A percentile compares a stretch with the other conserved stretches of the same genome.
These are phyloP conservation scores for Sinonovacula constricta DNA, from an alignment of 1,140 invertebrate genomes.

Conservation along the genomic window DNA sequence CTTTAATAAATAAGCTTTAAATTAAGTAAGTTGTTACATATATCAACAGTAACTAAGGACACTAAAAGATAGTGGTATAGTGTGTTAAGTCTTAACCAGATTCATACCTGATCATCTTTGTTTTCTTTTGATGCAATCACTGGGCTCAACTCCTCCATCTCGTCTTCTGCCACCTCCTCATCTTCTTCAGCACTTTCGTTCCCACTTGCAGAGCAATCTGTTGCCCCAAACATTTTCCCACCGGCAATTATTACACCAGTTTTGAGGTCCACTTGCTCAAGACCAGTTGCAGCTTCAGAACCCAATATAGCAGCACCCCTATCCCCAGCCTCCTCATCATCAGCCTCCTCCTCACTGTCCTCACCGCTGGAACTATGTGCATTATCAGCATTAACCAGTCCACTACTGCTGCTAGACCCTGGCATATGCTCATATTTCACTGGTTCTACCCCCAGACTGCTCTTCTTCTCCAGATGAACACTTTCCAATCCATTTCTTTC, in stretches of 20 bases:
- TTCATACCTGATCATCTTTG: too few relatives aligned
- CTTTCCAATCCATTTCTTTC: not conserved
- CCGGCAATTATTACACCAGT: not conserved
- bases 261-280: too few relatives aligned
- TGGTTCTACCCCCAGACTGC: not conserved
- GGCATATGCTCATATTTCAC: not conserved
- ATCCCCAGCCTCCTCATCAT: not conserved
- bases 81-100: too few relatives aligned
- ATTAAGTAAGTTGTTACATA: too few relatives aligned
- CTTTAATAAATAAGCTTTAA: too few relatives aligned
- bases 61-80: too few relatives aligned
- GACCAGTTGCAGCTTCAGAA: too few relatives aligned
- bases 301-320: too few relatives aligned
- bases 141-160: too few relatives aligned
- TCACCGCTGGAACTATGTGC: conserved; percentile 10
- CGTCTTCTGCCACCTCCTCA: not conserved
- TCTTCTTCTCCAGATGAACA: not conserved
- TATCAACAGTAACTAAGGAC: too few relatives aligned
- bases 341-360: not conserved
- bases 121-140: too few relatives aligned
- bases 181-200: not conserved
- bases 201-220: not conserved
- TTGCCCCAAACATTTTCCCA: not conserved
- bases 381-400: not conserved
- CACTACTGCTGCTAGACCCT: not conserved